Evolutionary conservation across 2,888 invertebrate genomes (phyloP), one percentile per base, ranked within the genome.

Genomic region (Dasypolia templi): DNA sequence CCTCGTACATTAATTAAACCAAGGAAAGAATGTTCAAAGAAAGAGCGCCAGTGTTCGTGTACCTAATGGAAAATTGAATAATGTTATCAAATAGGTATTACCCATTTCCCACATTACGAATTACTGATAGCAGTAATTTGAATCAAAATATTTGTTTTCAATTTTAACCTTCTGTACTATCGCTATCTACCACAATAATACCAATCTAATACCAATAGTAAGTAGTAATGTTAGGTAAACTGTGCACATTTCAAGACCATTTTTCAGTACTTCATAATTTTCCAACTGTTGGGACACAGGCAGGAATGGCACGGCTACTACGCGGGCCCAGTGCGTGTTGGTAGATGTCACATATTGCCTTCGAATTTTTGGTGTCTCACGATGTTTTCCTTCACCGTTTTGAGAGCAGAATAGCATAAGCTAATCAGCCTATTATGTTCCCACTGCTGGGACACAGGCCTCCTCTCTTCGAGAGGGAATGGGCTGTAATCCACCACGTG

Each of bases 81-180:
- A 76, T 53, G n/a, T 59, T 68, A 53, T 53, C 51, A 77, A 59
- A 67, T 44, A 53, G 7, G n/a, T 42, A 42, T 59, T 29, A 56
- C 46, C 11, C 7, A 51, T 72, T 77, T 78, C 62, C 49, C 42
- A 49, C 49, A 59, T 59, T 58, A 42, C 32, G 58, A 26, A 39
- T 39, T 35, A 19, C 35, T 56, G 75, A 70, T 78, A 78, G 62
- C 55, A 26, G 6, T 42, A 56, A 75, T 39, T 53, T 26, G 39
- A 75, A 75, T 77, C 29, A 77, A 51, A 59, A 78, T 53, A 32
- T 70, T 70, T 78, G 22, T 46, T 70, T 59, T 46, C 14, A 44
- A 29, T 58, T 59, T 71, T 26, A 79, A 22, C 26, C 26, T 1
- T 7, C 3, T 26, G n/a, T 12, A 0, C 7, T 44, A 19, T 26